phyloP scores from a whole-genome alignment of 1,140 invertebrate species.

The Bathynomus jamesi region DNA sequence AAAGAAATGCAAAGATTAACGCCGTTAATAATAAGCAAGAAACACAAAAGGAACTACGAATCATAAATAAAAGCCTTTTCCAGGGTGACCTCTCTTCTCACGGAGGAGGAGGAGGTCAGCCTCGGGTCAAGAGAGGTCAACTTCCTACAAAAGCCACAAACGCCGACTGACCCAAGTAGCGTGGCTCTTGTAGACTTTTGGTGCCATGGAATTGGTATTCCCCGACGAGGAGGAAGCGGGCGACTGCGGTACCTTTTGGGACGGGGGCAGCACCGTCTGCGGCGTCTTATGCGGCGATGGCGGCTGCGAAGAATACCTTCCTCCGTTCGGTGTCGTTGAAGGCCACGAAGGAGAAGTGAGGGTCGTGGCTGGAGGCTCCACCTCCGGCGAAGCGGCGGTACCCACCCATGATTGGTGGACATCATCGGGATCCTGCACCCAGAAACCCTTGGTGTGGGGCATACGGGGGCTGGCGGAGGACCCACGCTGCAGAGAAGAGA shows the following conservation, averaged over 20 bases:
- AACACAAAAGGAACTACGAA: too few relatives aligned
- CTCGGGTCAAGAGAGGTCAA: too few relatives aligned
- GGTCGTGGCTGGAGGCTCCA: slow-evolving; percentile 15
- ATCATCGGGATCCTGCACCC: slow-evolving; percentile 36
- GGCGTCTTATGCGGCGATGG: slow-evolving; percentile 24
- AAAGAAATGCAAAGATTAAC: too few relatives aligned
- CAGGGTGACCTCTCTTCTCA: too few relatives aligned
- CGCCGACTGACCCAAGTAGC: slow-evolving; percentile 38
- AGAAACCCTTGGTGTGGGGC: slow-evolving; percentile 33
- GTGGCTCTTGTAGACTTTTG: slow-evolving; percentile 36
- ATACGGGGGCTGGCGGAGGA: slow-evolving; percentile 32
- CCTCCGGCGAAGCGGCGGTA: slow-evolving; percentile 31
- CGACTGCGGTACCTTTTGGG: not conserved
- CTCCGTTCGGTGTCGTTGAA: not conserved
- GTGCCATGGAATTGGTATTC: slow-evolving; percentile 13
- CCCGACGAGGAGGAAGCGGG: not conserved
- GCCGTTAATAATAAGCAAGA: too few relatives aligned
- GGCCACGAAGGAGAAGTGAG: slow-evolving; percentile 28
- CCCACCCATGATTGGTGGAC: slow-evolving; percentile 32
- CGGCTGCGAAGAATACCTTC: slow-evolving; percentile 14
- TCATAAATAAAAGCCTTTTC: too few relatives aligned
- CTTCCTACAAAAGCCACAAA: too few relatives aligned
- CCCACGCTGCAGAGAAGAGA: slow-evolving; percentile 14
- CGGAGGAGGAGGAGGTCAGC: too few relatives aligned
- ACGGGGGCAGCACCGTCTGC: slow-evolving; percentile 10